These are phyloP conservation scores for Hassar affinis DNA, from an alignment of 2,113 vertebrate species.

Conservation along the genomic window DNA sequence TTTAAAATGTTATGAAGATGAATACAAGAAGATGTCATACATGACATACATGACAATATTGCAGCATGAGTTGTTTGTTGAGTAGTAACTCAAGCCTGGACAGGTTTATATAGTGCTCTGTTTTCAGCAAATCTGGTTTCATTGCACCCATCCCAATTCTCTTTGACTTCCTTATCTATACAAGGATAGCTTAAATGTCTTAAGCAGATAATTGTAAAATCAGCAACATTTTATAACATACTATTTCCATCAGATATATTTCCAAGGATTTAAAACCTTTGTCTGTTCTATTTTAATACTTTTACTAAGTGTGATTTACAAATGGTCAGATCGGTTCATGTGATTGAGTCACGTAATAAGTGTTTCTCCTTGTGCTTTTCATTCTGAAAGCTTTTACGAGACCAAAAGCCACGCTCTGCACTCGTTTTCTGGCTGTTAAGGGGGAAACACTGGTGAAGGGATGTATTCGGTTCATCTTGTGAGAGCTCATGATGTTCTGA, in stretches of 20 bases:
- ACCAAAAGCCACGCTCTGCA: background rate
- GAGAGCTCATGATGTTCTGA: constrained; percentile 53
- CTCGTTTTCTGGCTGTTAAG: constrained; percentile 7
- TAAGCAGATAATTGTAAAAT: background rate
- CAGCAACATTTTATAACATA: too few relatives aligned
- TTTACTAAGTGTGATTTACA: background rate
- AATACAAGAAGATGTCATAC: constrained; percentile 22
- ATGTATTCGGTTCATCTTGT: constrained; percentile 33
- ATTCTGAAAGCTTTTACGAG: constrained; percentile 8
- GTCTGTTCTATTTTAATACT: background rate
- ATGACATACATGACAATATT: constrained; percentile 52
- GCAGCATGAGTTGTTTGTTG: constrained; percentile 48
- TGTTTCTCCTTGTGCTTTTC: background rate
- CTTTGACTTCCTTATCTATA: constrained; percentile 58
- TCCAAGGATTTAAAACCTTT: background rate
- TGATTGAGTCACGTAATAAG: background rate
- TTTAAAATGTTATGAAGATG: background rate
- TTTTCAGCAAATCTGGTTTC: constrained; percentile 68
- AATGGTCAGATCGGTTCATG: too few relatives aligned
- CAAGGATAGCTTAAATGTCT: background rate
- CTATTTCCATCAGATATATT: background rate
- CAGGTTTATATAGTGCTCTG: constrained; percentile 73
- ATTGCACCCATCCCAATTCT: constrained; percentile 64
- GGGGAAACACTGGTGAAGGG: constrained; percentile 22
- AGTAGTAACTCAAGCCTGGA: constrained; percentile 67